Conservation (phyloP, 1,140 invertebrate species). For the honey bee (Apis mellifera) region DNA sequence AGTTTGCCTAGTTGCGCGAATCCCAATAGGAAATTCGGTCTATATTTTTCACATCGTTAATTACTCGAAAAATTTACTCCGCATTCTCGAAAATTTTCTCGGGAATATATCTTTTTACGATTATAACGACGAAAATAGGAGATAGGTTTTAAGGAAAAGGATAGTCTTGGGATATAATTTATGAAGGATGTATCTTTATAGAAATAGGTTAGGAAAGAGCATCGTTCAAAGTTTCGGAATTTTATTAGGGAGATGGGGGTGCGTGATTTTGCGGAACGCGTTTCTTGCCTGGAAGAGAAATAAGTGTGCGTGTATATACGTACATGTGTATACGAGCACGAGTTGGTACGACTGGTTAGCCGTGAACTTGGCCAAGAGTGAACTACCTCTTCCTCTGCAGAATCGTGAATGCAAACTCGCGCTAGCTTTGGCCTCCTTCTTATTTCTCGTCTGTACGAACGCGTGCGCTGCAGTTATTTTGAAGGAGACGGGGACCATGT, state of each 20-base stretch:
- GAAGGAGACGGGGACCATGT: too few relatives aligned
- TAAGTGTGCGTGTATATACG: neutral
- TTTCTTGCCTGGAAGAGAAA: neutral
- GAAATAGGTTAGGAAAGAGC: neutral
- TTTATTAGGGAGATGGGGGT: too few relatives aligned
- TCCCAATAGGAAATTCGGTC: neutral
- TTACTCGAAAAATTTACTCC: too few relatives aligned
- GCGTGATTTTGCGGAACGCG: neutral
- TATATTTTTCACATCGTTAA: too few relatives aligned
- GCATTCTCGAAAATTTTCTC: too few relatives aligned
- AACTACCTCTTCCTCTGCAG: slow-evolving; percentile 6
- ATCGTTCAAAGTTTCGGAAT: too few relatives aligned
- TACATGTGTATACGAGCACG: neutral
- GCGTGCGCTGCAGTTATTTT: neutral
- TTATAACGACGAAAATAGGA: too few relatives aligned
- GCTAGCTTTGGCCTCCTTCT: slow-evolving; percentile 33
- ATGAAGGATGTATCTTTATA: too few relatives aligned
- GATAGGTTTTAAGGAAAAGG: too few relatives aligned
- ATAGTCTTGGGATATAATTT: too few relatives aligned
- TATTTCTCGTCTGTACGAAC: too few relatives aligned
- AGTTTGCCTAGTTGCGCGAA: slow-evolving; percentile 14
- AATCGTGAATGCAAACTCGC: slow-evolving; percentile 24
- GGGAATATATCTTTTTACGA: too few relatives aligned
- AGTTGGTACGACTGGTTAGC: slow-evolving; percentile 26
- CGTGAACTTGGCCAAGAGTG: slow-evolving; percentile 38